Evolutionary conservation across 2,797 vertebrate species (phyloP), one percentile per base, ranked within the genome.

Genomic region (Glossophaga mutica): DNA sequence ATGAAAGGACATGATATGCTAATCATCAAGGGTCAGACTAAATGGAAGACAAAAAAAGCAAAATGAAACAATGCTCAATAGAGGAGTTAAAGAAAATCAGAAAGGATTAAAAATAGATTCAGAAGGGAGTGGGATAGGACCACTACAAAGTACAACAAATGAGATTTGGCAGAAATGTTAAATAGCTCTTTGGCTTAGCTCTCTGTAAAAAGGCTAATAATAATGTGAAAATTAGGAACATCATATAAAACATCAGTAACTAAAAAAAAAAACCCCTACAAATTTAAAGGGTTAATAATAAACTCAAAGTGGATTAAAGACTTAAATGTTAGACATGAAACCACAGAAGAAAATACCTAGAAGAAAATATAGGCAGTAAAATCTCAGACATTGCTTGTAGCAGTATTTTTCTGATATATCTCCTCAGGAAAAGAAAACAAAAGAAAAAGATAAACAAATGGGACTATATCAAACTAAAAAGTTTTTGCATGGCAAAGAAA

Each of bases 41-140:
- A 94, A 86, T 32, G 76, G 76, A 46, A 91, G 44, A 90, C 83
- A 76, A 67, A 86, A 86, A 95, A 94, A 91, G 18, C 21, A 89
- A 96, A 91, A 94, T 21, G 16, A 96, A 95, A 88, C 85, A 74
- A 93, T 77, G 68, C 59, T 77, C 73, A 71, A 46, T 26, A 76
- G 39, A 19, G 21, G 70, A 87, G 39, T 91, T 52, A 94, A 90
- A 79, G 22, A n/a, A 84, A 74, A 93, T 93, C 44, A 95, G 68
- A 78, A 87, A 93, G 39, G 9, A 77, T 89, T 89, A 90, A 89
- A 94, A 96, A 59, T 5, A 84, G 22, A 81, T 44, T 95, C 44
- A 94, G 62, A 90, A 73, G 42, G 42, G n/a, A 44, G 16, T 82
- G 14, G 34, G 18, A 71, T 0, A 83, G 42, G 78, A 94, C 32